Base-by-base conservation (phyloP, 2,888 invertebrate genomes). In the Muscina levida region DNA sequence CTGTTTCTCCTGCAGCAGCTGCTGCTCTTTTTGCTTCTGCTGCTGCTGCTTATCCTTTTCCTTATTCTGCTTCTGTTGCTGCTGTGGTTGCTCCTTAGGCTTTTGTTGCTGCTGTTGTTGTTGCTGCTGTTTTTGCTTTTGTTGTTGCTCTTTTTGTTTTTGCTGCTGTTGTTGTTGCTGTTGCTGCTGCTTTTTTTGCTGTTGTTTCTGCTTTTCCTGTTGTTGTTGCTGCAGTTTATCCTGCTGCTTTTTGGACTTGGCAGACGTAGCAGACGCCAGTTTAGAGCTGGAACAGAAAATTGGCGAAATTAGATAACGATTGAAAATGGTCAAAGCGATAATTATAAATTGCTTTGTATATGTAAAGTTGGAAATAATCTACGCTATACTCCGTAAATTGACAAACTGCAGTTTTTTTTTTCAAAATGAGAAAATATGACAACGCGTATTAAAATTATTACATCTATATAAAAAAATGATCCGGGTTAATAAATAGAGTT, bases 171-270 rank as follows among this genome's bases (percentile, higher is more conserved):
- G 31, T 22, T 62, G 19, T 5, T 62, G 42, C 15, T 39, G 59
- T 31, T 59, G 37, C 19, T 51, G 51, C 2, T 19, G 51, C 51
- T 51, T 11, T 19, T 51, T 17, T 22, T 51, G 51, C 51, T 51
- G 51, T 22, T 51, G 51, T 10, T 19, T 11, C 19, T 51, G 22
- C 13, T 24, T 31, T 31, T 31, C 4, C 31, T 31, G 53, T 22
- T 22, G 22, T 11, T 53, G 53, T 13, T 53, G 19, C 2, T 19
- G 19, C 22, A 22, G 53, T 24, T 53, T 53, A 19, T 53, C 22
- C 53, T 22, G 53, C 62, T 62, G 62, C 62, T 62, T 62, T 17
- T 62, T 62, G 19, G 62, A 39, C 42, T 62, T 62, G 19, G 62
- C 62, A 42, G 62, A 42, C 10, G 62, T n/a, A 10, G 62, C 42